Conservation (phyloP, 2,113 vertebrate genomes). For the Cinclus cinclus region DNA sequence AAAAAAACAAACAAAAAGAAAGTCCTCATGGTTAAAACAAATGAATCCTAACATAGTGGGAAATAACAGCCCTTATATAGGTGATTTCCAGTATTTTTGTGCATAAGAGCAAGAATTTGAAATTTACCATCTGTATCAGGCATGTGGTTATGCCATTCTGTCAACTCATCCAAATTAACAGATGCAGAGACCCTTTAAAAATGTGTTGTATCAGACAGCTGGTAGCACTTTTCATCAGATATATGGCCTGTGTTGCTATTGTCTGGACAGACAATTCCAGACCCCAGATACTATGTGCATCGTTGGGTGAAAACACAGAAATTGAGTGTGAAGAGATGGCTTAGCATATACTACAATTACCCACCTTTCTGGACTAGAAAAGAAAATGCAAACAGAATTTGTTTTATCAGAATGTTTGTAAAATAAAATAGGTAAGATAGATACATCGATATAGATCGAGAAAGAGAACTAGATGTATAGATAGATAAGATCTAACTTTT, state of each 20-base stretch:
- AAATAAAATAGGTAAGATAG: neutral
- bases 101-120: neutral
- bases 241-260: neutral
- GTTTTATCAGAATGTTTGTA: neutral
- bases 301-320: neutral
- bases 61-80: neutral
- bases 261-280: neutral
- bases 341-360: neutral
- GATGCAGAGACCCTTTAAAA: neutral
- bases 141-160: neutral
- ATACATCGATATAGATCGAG: accelerated
- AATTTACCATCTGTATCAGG: neutral
- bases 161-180: neutral
- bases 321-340: neutral
- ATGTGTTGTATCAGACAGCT: neutral
- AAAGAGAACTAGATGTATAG: neutral
- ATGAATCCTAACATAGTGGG: neutral
- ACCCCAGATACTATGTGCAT: neutral
- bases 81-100: neutral
- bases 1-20: neutral
- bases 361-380: neutral
- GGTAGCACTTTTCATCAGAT: neutral
- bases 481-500: neutral
- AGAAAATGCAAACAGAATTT: neutral
- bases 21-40: neutral